A percentile compares a stretch with the other conserved stretches of the same genome.
Conservation (phyloP, 2,113 vertebrate species). For the Thunnus maccoyii region DNA sequence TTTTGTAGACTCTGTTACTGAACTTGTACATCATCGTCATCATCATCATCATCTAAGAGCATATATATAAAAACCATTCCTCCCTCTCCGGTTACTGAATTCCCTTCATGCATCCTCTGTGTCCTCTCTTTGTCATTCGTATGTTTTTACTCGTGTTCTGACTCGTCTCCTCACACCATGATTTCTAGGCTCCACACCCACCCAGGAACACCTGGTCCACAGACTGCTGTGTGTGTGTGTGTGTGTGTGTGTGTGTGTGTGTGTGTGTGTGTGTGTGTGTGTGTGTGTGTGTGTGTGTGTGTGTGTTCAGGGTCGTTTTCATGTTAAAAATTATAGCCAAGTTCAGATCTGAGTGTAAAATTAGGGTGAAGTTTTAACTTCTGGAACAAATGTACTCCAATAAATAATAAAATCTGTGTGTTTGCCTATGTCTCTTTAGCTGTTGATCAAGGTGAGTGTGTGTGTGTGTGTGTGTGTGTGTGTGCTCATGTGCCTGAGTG, state of each 20-base stretch:
- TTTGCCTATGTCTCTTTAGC: neutral
- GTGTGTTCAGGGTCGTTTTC: neutral
- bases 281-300: no score
- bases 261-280: slow-evolving; percentile 4
- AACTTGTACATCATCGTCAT: neutral
- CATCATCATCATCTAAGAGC: no score
- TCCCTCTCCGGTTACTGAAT: neutral
- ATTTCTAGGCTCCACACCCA: slow-evolving; percentile 23
- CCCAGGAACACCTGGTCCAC: slow-evolving; percentile 45
- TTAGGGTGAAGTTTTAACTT: neutral
- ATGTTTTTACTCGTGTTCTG: slow-evolving; percentile 29
- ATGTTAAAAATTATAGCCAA: neutral
- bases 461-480: neutral
- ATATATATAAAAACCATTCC: neutral
- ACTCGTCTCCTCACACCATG: slow-evolving; percentile 42
- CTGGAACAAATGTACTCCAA: neutral
- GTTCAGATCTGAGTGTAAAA: neutral
- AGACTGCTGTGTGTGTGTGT: slow-evolving; percentile 9
- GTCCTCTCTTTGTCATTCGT: slow-evolving; percentile 19
- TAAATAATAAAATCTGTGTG: neutral
- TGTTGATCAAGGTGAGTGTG: neutral
- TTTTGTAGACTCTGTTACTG: slow-evolving; percentile 12
- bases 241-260: neutral
- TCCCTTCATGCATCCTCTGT: neutral
- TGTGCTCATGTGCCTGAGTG: neutral